Evolutionary conservation across 2,113 vertebrate species (phyloP).

Genomic region (Notarius lentiginosus): DNA sequence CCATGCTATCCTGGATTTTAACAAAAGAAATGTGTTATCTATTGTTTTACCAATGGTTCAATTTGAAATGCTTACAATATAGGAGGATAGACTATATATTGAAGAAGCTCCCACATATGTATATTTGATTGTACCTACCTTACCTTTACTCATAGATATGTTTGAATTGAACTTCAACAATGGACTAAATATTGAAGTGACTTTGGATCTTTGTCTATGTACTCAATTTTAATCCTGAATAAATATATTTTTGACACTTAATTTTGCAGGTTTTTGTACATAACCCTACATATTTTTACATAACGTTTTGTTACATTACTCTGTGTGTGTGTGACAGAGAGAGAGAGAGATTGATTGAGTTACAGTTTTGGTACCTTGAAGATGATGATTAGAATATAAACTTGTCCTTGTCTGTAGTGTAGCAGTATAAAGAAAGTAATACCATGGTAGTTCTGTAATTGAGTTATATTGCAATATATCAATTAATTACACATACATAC

Average conservation of each 20-base stretch:
- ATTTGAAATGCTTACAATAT: conserved; percentile 5
- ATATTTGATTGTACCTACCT: not conserved
- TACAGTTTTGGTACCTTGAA: not conserved
- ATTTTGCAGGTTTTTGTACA: not conserved
- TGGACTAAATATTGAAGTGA: not conserved
- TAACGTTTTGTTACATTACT: not conserved
- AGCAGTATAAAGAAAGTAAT: not conserved
- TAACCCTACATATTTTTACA: not conserved
- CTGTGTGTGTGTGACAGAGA: not conserved
- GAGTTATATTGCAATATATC: not conserved
- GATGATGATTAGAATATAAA: not conserved
- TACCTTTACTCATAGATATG: not conserved
- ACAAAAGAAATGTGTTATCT: not conserved
- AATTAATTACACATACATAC: not conserved
- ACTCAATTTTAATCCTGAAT: conserved; percentile 1
- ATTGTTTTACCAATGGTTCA: not conserved
- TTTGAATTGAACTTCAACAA: not conserved
- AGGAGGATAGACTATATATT: not conserved
- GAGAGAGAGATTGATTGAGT: not conserved
- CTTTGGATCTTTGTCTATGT: conserved; percentile 1
- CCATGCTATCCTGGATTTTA: not conserved
- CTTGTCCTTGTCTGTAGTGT: no score
- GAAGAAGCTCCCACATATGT: not conserved
- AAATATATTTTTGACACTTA: conserved; percentile 37
- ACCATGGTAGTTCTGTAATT: not conserved